Percentiles rank a stretch among this genome's conserved stretches.
These are phyloP conservation scores for Chironomus tepperi DNA, from an alignment of 1,140 invertebrate species.

Conservation along the genomic window DNA sequence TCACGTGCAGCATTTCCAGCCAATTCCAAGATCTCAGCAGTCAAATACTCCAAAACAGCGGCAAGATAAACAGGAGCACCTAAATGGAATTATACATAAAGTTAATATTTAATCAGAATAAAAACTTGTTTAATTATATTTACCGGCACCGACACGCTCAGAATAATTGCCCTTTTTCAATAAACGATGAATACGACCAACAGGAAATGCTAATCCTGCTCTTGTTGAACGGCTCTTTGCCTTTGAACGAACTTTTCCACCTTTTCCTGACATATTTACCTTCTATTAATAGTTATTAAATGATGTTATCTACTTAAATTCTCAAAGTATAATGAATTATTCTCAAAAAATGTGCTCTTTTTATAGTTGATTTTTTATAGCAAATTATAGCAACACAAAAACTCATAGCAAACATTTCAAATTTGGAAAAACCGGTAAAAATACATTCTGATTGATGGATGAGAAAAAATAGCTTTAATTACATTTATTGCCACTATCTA, in stretches of 20 bases:
- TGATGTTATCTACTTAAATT: not conserved
- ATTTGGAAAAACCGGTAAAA: too few relatives aligned
- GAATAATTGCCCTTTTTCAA: not conserved
- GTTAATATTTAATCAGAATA: too few relatives aligned
- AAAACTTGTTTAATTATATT: too few relatives aligned
- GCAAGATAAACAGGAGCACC: slow-evolving; percentile 33
- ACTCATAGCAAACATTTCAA: too few relatives aligned
- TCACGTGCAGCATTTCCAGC: slow-evolving; percentile 44
- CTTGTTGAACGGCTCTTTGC: not conserved
- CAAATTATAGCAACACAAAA: too few relatives aligned
- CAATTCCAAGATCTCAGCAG: slow-evolving; percentile 63
- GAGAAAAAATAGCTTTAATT: too few relatives aligned
- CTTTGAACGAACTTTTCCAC: not conserved
- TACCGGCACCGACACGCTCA: not conserved
- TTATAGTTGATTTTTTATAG: not conserved
- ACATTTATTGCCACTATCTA: too few relatives aligned
- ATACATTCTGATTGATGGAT: too few relatives aligned
- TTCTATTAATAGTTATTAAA: not conserved
- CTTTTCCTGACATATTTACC: not conserved
- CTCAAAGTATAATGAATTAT: not conserved
- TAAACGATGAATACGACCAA: not conserved
- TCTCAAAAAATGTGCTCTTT: not conserved
- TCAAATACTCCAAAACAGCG: slow-evolving; percentile 46
- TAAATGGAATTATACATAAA: not conserved
- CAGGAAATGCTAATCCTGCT: not conserved